Conservation (phyloP, 2,888 invertebrate species). For the Acrocera orbiculus region DNA sequence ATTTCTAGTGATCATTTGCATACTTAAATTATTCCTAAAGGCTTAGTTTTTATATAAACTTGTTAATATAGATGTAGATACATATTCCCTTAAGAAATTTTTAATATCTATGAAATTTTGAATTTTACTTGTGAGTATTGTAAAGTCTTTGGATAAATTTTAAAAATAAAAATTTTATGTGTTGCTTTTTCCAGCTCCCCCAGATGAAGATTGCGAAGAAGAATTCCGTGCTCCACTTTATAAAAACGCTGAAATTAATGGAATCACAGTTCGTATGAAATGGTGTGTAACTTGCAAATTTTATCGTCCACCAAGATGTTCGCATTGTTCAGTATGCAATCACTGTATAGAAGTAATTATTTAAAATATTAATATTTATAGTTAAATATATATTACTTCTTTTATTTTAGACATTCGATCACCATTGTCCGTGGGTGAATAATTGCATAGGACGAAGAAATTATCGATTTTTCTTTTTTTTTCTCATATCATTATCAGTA, state of each 20-base stretch:
- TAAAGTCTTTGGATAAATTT: too few species aligned
- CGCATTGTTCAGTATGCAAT: slow-evolving; percentile 98
- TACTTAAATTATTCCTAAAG: too few species aligned
- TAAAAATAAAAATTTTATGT: too few species aligned
- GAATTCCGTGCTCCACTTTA: slow-evolving; percentile 93
- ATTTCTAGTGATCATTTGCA: too few species aligned
- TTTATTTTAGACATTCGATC: slow-evolving; percentile 86
- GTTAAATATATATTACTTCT: too few species aligned
- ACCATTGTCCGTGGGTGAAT: slow-evolving; percentile 98
- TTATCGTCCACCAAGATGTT: slow-evolving; percentile 96
- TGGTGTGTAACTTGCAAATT: slow-evolving; percentile 99
- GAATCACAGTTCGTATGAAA: slow-evolving; percentile 98
- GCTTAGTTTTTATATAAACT: too few species aligned
- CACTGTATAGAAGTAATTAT: slow-evolving; percentile 79
- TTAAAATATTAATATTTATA: not conserved
- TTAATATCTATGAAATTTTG: too few species aligned
- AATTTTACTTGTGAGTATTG: too few species aligned
- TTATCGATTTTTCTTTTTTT: slow-evolving; percentile 98
- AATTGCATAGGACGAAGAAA: slow-evolving; percentile 94
- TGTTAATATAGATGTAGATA: too few species aligned
- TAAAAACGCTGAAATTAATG: slow-evolving; percentile 95
- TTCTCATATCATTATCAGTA: slow-evolving; percentile 85
- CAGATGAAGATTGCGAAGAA: slow-evolving; percentile 94
- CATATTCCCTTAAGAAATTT: too few species aligned
- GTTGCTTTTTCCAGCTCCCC: slow-evolving; percentile 58